Conservation (phyloP, 2,797 vertebrate species). For the Apogon talboti region DNA sequence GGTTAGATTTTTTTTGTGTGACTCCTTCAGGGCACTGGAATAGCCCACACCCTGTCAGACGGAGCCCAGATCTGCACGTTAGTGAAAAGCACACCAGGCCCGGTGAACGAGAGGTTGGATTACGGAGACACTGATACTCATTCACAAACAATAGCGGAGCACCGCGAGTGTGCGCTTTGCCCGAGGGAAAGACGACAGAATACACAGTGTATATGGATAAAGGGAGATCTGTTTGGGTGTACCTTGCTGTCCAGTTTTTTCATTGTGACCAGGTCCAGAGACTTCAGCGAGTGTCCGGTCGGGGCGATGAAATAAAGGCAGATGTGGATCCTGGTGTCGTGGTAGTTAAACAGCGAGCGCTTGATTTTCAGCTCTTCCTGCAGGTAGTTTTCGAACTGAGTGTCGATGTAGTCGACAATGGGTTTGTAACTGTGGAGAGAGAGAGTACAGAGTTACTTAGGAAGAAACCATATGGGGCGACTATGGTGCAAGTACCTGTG, state of each 20-base stretch:
- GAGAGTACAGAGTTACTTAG: conserved; percentile 3
- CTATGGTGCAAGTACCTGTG: conserved; percentile 42
- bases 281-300: conserved; percentile 97
- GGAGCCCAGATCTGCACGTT: conserved; percentile 25
- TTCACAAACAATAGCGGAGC: conserved; percentile 42
- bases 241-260: conserved; percentile 99
- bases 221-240: conserved; percentile 26
- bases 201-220: background rate
- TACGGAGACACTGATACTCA: conserved; percentile 46
- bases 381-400: conserved; percentile 98
- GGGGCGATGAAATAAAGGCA: conserved; percentile 99
- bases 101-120: conserved; percentile 32
- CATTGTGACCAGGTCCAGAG: conserved; percentile 97
- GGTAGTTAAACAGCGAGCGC: conserved; percentile 95
- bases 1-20: conserved; percentile 7
- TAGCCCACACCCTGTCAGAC: conserved; percentile 30
- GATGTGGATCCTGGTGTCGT: conserved; percentile 96
- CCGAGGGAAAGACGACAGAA: conserved; percentile 8
- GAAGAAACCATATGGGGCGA: conserved; percentile 11
- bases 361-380: conserved; percentile 99
- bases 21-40: conserved; percentile 15
- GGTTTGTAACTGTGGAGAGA: conserved; percentile 94
- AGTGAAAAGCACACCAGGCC: conserved; percentile 45
- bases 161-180: conserved; percentile 12
- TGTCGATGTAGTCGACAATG: conserved; percentile 98